phyloP scores from a whole-genome alignment of 1,140 invertebrate species.

The Wasmannia auropunctata region DNA sequence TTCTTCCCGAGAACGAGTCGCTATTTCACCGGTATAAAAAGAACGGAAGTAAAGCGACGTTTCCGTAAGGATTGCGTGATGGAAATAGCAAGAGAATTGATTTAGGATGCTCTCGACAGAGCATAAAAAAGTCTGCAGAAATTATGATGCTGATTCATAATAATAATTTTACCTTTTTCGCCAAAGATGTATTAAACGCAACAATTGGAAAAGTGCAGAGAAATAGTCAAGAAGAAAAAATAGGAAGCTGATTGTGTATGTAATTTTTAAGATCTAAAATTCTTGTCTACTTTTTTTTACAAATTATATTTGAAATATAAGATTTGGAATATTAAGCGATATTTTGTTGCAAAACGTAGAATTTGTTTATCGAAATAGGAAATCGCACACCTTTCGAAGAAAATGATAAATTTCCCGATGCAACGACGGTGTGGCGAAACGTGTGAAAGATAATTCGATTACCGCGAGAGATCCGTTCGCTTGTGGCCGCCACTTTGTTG shows the following conservation, averaged over 20 bases:
- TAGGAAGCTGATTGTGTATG: background rate
- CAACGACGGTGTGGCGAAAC: background rate
- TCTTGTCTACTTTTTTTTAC: background rate
- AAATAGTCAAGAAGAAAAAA: background rate
- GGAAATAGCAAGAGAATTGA: background rate
- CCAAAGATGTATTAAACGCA: background rate
- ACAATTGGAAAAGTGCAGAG: background rate
- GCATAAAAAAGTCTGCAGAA: background rate
- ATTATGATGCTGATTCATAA: background rate
- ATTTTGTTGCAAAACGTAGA: background rate
- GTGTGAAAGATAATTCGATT: slow-evolving; percentile 60
- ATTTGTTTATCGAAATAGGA: background rate
- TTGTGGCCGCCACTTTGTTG: slow-evolving; percentile 50
- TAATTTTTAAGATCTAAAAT: slow-evolving; percentile 9
- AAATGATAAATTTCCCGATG: slow-evolving; percentile 21
- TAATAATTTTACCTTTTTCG: background rate
- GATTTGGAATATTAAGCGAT: background rate
- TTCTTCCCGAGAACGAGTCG: slow-evolving; percentile 8
- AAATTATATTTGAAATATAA: background rate
- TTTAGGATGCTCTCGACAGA: background rate
- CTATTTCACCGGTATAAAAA: background rate
- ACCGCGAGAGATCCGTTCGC: slow-evolving; percentile 2
- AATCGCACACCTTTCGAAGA: background rate
- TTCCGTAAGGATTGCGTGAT: background rate
- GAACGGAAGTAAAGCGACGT: background rate